Evolutionary conservation across 2,797 vertebrate genomes (phyloP), one percentile per base, ranked within the genome.

Genomic region (Microctenopoma stevenorrisi): DNA sequence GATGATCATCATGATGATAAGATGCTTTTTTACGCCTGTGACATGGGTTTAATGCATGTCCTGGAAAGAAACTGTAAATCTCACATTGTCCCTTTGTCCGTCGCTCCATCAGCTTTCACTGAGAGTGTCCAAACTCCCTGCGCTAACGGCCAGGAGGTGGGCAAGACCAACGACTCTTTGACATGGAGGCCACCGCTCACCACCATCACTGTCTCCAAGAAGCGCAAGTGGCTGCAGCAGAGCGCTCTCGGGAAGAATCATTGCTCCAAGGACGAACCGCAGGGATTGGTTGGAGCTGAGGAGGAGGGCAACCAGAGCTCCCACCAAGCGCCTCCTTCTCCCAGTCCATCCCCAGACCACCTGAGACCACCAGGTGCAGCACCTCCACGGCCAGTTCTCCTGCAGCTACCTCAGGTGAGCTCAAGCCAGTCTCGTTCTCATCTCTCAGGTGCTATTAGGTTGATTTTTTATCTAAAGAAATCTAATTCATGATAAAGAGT

Each of bases 161-260:
- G 83, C 70, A 85, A 82, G 63, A 72, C 79, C 72, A 67, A 43
- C 0, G 95, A 94, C 70, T 75, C 91, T 35, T 61, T 73, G 0
- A 55, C 84, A 28, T 89, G 91, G 89, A 86, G 87, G 44, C 84
- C 90, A 0, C 93, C 92, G 44, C 87, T 89, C 79, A 96, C 95
- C 88, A 96, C 92, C 90, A 98, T 99, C 76, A 99, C 98, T 0
- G 97, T 99, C 58, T 98, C 97, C 48, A 99, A 99, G 92, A 99
- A 99, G 76, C 96, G 96, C 50, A 98, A 96, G 89, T 99, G 98
- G 98, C 91, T 99, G 46, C 96, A 97, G 90, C 98, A 99, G 91
- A 98, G 96, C 86, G 90, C 92, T 0, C 78, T 86, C 0, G 88
- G 89, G 42, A 93, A 84, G 55, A 82, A 77, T 52, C 89, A 86